Base-by-base conservation (phyloP, 2,888 invertebrate species). In the Erebia palarica region DNA sequence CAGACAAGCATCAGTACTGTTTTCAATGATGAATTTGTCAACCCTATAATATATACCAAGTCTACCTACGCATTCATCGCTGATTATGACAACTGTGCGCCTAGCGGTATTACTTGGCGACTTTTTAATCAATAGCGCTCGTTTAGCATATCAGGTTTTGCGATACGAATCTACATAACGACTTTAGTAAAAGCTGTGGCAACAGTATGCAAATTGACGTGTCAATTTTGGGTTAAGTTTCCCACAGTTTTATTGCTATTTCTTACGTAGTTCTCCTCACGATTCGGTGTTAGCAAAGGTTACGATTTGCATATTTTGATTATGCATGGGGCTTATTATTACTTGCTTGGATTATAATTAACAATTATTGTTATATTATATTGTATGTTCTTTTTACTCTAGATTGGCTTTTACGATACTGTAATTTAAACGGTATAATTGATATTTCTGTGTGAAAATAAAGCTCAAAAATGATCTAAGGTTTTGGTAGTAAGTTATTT, bases 131-230 rank as follows among this genome's bases (percentile, higher is more conserved):
- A 88, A 88, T 87, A 84, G 83, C 79, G 75, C 73, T 76, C 78
- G 76, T 89, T 92, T 92, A 84, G 82, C 90, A 91, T 91, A 89
- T 86, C 90, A 76, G 84, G 89, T 89, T 88, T 78, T 78, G 78
- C 69, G 73, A 69, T 66, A 69, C 66, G 67, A 67, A 75, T 77
- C 73, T 73, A 70, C 74, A 71, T 74, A 70, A 72, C 73, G 66
- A 72, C 73, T 74, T 59, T 67, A 75, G 76, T 75, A 78, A 76
- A 75, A 78, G 76, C 76, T 71, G 75, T 64, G 57, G 70, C 69
- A 69, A 73, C 68, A 75, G 76, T 79, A 78, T 78, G 78, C 74
- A 76, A 78, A 78, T 78, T 69, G 65, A 61, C 51, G 59, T 73
- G 73, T 73, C 70, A 72, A 58, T 75, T 73, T 72, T 66, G 61